Percentiles rank a stretch among this genome's conserved stretches.
Conservation (phyloP, 64 coral and sea anemone genomes). For the Porites lutea region DNA sequence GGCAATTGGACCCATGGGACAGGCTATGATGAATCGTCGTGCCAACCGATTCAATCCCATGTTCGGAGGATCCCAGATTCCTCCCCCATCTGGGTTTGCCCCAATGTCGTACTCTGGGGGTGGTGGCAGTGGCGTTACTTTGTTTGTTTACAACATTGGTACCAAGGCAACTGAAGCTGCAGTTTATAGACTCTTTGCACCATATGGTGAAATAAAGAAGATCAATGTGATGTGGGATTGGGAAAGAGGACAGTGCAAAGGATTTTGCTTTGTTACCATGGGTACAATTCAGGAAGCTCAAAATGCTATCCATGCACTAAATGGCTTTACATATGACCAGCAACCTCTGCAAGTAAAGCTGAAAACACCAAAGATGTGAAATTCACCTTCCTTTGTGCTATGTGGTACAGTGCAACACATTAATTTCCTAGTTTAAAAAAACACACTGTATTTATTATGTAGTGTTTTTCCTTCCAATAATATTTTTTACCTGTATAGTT, state of each 20-base stretch:
- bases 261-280: slow-evolving; percentile 94
- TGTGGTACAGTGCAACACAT: not conserved
- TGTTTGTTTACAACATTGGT: slow-evolving; percentile 92
- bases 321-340: slow-evolving; percentile 70
- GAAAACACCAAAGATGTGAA: slow-evolving; percentile 64
- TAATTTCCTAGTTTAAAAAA: too few relatives aligned
- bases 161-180: slow-evolving; percentile 61
- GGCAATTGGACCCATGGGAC: slow-evolving; percentile 71
- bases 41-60: slow-evolving; percentile 84
- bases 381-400: not conserved
- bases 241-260: slow-evolving; percentile 77
- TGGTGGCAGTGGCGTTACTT: slow-evolving; percentile 21
- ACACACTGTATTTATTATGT: too few relatives aligned
- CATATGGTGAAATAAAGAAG: slow-evolving; percentile 73
- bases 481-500: too few relatives aligned
- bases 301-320: slow-evolving; percentile 58
- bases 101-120: slow-evolving; percentile 13
- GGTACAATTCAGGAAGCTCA: slow-evolving; percentile 65
- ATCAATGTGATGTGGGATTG: slow-evolving; percentile 95
- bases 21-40: slow-evolving; percentile 73
- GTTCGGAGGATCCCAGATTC: slow-evolving; percentile 34
- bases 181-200: slow-evolving; percentile 71
- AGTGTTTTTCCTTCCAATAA: too few relatives aligned
- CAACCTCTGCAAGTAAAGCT: slow-evolving; percentile 80
- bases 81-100: slow-evolving; percentile 23